Conservation (phyloP, 2,113 vertebrate genomes). For the Pogonocichla stellata region DNA sequence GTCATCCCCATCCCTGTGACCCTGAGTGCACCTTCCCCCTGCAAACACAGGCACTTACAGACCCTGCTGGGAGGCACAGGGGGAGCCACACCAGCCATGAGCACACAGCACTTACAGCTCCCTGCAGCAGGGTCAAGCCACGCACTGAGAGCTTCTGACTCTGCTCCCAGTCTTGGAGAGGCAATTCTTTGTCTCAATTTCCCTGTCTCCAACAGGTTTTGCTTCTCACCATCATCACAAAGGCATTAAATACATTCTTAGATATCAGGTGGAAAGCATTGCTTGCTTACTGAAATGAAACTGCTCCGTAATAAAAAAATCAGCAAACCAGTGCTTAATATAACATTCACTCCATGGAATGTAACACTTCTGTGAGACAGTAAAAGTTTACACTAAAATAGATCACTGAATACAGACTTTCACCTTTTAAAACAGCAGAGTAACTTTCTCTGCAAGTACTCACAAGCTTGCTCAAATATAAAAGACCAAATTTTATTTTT, state of each 20-base stretch:
- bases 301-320: background rate
- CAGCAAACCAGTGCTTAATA: background rate
- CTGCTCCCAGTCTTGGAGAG: background rate
- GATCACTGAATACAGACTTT: background rate
- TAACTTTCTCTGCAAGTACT: conserved; percentile 35
- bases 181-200: background rate
- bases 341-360: background rate
- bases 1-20: background rate
- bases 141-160: background rate
- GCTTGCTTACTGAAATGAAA: background rate
- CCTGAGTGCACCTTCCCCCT: background rate
- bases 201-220: background rate
- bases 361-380: background rate
- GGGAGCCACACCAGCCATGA: background rate
- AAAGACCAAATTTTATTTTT: conserved; percentile 39
- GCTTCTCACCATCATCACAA: background rate
- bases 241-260: conserved; percentile 22
- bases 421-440: background rate
- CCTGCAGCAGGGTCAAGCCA: background rate
- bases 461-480: conserved; percentile 24
- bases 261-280: background rate
- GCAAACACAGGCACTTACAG: conserved; percentile 1
- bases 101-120: background rate
- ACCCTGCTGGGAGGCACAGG: background rate
- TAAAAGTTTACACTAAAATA: background rate